Percentiles rank a stretch among this genome's conserved stretches.
Conservation (phyloP, 2,797 vertebrate species). For the Paguma larvata region DNA sequence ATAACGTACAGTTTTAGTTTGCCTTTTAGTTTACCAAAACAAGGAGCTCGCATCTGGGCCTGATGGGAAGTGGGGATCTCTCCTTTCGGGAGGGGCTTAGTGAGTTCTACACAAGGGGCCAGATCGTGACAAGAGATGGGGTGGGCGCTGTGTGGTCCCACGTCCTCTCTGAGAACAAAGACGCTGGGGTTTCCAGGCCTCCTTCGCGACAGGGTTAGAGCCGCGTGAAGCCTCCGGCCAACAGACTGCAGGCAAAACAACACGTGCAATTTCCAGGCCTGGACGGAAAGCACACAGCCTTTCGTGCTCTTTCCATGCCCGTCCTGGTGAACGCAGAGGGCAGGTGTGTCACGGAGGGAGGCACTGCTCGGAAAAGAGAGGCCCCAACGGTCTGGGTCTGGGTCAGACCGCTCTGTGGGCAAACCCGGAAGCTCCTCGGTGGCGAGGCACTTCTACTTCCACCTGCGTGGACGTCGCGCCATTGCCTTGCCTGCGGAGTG, state of each 20-base stretch:
- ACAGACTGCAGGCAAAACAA: rapidly evolving
- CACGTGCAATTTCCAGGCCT: no score
- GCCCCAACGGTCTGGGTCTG: rapidly evolving
- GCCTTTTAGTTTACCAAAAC: background rate
- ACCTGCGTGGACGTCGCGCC: rapidly evolving
- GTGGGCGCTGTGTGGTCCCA: rapidly evolving
- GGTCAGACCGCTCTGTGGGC: rapidly evolving
- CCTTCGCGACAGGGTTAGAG: rapidly evolving
- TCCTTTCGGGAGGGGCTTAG: background rate
- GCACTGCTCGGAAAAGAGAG: background rate
- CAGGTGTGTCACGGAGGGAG: background rate
- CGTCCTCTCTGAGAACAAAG: no score
- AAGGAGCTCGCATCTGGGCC: background rate
- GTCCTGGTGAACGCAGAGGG: rapidly evolving
- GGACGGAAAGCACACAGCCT: no score
- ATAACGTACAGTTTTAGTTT: background rate
- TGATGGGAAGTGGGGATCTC: no score
- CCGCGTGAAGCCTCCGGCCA: rapidly evolving
- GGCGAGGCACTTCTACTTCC: rapidly evolving
- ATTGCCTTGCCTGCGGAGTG: rapidly evolving
- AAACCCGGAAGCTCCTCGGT: rapidly evolving
- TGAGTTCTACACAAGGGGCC: rapidly evolving
- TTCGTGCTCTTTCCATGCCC: background rate
- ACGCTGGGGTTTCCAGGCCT: no score
- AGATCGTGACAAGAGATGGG: rapidly evolving